Conservation (phyloP, 2,888 invertebrate genomes). For the Melitaea athalia region DNA sequence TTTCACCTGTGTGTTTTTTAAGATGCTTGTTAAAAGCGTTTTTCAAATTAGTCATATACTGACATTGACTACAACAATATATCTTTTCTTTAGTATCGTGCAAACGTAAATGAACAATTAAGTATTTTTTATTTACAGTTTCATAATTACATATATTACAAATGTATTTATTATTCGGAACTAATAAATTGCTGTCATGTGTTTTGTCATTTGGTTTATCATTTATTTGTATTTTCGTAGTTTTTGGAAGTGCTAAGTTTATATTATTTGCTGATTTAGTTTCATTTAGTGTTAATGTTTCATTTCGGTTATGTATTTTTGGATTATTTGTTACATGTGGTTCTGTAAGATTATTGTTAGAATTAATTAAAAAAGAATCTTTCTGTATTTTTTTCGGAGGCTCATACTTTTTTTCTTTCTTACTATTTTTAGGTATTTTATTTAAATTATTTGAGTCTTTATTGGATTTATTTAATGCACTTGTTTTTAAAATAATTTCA, state of each 20-base stretch:
- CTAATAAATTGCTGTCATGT: neutral
- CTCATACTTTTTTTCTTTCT: neutral
- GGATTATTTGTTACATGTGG: neutral
- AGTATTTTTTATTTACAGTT: neutral
- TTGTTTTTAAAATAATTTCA: neutral
- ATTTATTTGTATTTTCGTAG: neutral
- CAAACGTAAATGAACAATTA: neutral
- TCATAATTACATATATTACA: constrained; percentile 5
- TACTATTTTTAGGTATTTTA: neutral
- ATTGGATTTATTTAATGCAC: neutral
- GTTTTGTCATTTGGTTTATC: neutral
- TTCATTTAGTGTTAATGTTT: neutral
- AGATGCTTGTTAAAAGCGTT: neutral
- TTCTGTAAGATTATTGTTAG: neutral
- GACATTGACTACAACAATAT: neutral
- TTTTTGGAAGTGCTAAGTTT: neutral
- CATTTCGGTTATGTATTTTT: neutral
- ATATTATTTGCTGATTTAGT: neutral
- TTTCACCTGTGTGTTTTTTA: neutral
- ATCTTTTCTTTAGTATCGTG: neutral
- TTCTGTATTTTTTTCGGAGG: neutral
- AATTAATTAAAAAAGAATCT: neutral
- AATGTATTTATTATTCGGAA: constrained; percentile 7
- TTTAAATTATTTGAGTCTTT: neutral
- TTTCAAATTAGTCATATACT: neutral